Evolutionary conservation across 2,888 invertebrate genomes (phyloP).

Genomic region (Ophion costatus): DNA sequence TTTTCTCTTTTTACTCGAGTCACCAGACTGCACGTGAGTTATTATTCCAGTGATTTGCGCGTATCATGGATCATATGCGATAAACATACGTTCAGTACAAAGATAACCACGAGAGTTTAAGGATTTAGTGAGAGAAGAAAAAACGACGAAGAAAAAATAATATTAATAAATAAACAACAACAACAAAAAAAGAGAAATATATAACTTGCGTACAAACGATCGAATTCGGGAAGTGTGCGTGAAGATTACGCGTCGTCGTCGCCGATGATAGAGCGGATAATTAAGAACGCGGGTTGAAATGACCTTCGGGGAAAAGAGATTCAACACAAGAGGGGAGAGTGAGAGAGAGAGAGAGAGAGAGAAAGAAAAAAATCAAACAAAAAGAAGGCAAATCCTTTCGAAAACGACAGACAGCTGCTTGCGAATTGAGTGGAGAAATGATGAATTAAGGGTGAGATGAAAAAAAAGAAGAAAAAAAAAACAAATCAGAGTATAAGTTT

Average conservation of each 20-base stretch:
- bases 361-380: slow-evolving; percentile 39
- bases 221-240: slow-evolving; percentile 60
- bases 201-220: slow-evolving; percentile 66
- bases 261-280: slow-evolving; percentile 64
- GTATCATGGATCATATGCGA: slow-evolving; percentile 61
- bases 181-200: slow-evolving; percentile 51
- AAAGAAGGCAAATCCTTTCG: slow-evolving; percentile 53
- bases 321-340: slow-evolving; percentile 51
- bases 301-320: slow-evolving; percentile 51
- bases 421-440: slow-evolving; percentile 61
- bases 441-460: slow-evolving; percentile 68
- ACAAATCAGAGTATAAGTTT: slow-evolving; percentile 81
- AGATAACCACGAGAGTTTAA: slow-evolving; percentile 66
- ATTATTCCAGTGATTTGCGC: slow-evolving; percentile 20
- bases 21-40: slow-evolving; percentile 10
- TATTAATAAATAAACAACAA: slow-evolving; percentile 54
- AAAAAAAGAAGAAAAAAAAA: slow-evolving; percentile 70
- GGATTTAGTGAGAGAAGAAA: slow-evolving; percentile 48
- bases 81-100: slow-evolving; percentile 65
- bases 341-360: slow-evolving; percentile 48
- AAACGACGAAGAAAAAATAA: slow-evolving; percentile 8
- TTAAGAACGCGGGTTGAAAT: slow-evolving; percentile 62
- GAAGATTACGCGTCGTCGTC: slow-evolving; percentile 64
- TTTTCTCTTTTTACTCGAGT: slow-evolving; percentile 20
- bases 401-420: slow-evolving; percentile 48